These are phyloP conservation scores for Callosobruchus maculatus DNA, from an alignment of 2,888 invertebrate species.

Conservation along the genomic window DNA sequence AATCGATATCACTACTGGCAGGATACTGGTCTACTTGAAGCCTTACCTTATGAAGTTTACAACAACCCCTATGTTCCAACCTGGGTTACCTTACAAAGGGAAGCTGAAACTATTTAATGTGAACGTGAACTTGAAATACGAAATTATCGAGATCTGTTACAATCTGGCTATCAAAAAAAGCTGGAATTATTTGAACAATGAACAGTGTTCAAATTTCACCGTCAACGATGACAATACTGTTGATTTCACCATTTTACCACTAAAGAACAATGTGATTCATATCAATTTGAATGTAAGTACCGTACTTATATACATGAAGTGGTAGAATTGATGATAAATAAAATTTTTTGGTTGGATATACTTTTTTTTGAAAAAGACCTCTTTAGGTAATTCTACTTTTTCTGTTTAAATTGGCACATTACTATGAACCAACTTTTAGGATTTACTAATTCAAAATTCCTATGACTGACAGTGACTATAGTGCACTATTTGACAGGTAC, in stretches of 20 bases:
- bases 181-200: constrained; percentile 41
- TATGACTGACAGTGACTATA: too few relatives aligned
- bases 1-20: constrained; percentile 60
- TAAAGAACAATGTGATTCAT: constrained; percentile 41
- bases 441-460: too few relatives aligned
- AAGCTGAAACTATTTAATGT: constrained; percentile 50
- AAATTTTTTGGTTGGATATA: too few relatives aligned
- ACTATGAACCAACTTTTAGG: too few relatives aligned
- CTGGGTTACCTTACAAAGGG: constrained; percentile 68
- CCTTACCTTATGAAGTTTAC: constrained; percentile 58
- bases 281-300: constrained; percentile 40
- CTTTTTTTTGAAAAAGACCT: too few relatives aligned
- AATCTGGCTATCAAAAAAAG: constrained; percentile 42
- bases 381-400: too few relatives aligned
- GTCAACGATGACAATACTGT: constrained; percentile 31
- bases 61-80: constrained; percentile 58
- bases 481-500: too few relatives aligned
- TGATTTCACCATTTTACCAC: constrained; percentile 39
- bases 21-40: constrained; percentile 54
- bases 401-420: too few relatives aligned
- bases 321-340: not conserved
- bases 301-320: not conserved
- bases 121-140: constrained; percentile 30
- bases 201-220: constrained; percentile 39
- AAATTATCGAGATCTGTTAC: constrained; percentile 44